These are phyloP conservation scores for Melanotaenia duboulayi DNA, from an alignment of 2,113 vertebrate genomes.

Conservation along the genomic window DNA sequence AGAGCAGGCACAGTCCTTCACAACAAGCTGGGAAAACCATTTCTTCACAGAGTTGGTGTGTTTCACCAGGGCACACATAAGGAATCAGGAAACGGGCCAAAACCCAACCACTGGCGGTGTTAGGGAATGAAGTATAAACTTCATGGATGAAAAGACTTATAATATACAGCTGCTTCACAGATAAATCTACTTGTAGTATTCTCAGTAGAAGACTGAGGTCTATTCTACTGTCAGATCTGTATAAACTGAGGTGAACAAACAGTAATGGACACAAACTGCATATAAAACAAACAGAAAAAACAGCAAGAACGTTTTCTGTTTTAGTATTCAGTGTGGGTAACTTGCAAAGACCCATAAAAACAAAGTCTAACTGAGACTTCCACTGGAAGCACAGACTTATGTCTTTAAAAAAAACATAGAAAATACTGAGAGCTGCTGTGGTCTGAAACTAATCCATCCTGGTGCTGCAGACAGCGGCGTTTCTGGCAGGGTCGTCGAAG, in stretches of 20 bases:
- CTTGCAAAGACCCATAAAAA: constrained; percentile 6
- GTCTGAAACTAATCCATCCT: constrained; percentile 6
- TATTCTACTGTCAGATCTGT: background rate
- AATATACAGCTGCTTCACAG: background rate
- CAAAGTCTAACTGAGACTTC: constrained; percentile 25
- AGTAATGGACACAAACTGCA: background rate
- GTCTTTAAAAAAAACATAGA: constrained; percentile 13
- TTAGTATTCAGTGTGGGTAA: no score
- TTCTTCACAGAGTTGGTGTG: background rate
- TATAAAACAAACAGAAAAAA: constrained; percentile 17
- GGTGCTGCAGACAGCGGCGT: background rate
- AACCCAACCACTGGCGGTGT: background rate
- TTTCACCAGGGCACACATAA: background rate
- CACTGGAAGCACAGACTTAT: constrained; percentile 28
- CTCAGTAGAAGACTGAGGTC: background rate
- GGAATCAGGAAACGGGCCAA: background rate
- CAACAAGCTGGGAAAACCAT: background rate
- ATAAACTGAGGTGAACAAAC: background rate
- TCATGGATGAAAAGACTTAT: background rate
- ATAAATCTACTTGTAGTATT: background rate
- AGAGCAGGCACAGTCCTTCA: background rate
- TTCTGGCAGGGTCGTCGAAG: constrained; percentile 1
- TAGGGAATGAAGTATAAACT: background rate
- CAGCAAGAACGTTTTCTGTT: background rate
- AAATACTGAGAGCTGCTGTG: constrained; percentile 3